These are phyloP conservation scores for Dyspetes luteomarginatus DNA, from an alignment of 2,888 invertebrate genomes.

Conservation along the genomic window DNA sequence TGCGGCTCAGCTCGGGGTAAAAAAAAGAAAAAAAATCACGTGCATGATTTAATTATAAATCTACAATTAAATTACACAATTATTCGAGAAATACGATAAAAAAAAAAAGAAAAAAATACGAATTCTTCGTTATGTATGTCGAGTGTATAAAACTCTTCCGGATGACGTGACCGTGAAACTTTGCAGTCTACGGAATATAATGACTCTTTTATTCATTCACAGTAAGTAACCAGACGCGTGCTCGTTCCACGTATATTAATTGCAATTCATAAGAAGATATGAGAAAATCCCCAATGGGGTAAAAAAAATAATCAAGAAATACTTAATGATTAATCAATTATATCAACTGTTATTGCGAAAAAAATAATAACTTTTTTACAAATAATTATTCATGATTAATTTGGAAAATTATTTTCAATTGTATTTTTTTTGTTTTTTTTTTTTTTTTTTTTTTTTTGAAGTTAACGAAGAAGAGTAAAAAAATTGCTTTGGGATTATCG, in stretches of 20 bases:
- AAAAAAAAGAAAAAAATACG: conserved; percentile 8
- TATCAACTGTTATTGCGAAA: background rate
- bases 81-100: conserved; percentile 46
- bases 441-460: too few relatives aligned
- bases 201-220: background rate
- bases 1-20: too few relatives aligned
- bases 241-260: too few relatives aligned
- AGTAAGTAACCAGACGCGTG: too few relatives aligned
- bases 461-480: background rate
- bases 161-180: conserved; percentile 67
- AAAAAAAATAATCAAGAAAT: background rate
- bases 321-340: background rate
- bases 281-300: too few relatives aligned
- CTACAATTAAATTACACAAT: conserved; percentile 6
- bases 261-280: too few relatives aligned
- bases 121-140: conserved; percentile 17
- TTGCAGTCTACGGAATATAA: background rate
- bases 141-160: conserved; percentile 70
- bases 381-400: background rate
- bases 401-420: background rate
- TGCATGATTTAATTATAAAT: background rate
- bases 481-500: conserved; percentile 12
- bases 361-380: background rate
- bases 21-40: too few relatives aligned
- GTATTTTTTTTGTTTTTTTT: background rate